These are phyloP conservation scores for Huso huso DNA, from an alignment of 2,797 vertebrate genomes.

Conservation along the genomic window DNA sequence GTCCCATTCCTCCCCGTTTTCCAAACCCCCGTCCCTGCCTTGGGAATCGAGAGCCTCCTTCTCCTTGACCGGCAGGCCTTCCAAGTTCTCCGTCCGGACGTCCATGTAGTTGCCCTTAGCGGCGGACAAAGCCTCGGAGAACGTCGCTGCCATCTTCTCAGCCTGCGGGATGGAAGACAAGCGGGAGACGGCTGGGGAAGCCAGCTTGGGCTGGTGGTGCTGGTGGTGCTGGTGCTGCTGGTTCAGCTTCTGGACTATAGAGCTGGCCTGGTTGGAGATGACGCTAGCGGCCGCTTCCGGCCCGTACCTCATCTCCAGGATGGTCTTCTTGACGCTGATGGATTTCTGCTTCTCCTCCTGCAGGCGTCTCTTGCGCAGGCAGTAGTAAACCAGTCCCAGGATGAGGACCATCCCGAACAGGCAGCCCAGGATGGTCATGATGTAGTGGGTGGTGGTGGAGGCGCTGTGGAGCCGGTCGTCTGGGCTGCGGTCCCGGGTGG, in stretches of 20 bases:
- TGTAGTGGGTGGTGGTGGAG: constrained; percentile 96
- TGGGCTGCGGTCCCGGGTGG: constrained; percentile 69
- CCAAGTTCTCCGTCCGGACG: constrained; percentile 71
- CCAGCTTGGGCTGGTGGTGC: constrained; percentile 35
- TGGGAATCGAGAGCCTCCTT: constrained; percentile 49
- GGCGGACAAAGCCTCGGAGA: constrained; percentile 69
- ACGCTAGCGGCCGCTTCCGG: constrained; percentile 81
- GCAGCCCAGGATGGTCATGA: constrained; percentile 95
- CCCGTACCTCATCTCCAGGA: constrained; percentile 95
- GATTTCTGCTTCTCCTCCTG: constrained; percentile 94
- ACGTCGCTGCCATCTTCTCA: constrained; percentile 78
- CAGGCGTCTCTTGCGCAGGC: constrained; percentile 81
- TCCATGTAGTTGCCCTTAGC: constrained; percentile 93
- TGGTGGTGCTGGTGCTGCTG: constrained; percentile 71
- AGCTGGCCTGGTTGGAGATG: constrained; percentile 49
- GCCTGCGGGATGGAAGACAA: constrained; percentile 86
- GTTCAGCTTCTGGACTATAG: constrained; percentile 77
- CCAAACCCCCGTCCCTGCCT: constrained; percentile 57
- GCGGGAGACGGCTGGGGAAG: constrained; percentile 66
- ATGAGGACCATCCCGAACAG: constrained; percentile 96
- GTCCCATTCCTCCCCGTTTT: constrained; percentile 74
- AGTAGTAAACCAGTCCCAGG: constrained; percentile 90
- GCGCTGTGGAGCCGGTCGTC: constrained; percentile 74
- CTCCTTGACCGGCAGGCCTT: constrained; percentile 38
- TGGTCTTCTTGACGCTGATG: constrained; percentile 94